Conservation (phyloP, 2,113 vertebrate genomes). For the Pedionomus torquatus region DNA sequence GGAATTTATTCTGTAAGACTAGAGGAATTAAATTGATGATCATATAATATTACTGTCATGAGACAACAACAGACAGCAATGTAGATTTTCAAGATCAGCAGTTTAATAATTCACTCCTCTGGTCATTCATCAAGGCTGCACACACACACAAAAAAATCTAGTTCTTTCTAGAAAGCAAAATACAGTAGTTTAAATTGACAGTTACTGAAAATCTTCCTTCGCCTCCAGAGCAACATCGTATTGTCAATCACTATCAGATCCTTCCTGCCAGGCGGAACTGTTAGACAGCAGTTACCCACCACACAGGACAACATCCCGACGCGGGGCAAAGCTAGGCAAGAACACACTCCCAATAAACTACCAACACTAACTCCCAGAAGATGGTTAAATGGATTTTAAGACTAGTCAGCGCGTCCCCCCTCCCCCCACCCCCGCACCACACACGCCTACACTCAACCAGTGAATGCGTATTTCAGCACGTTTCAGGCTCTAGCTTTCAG, state of each 20-base stretch:
- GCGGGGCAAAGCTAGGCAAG: neutral
- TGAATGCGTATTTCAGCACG: neutral
- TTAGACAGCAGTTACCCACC: accelerated
- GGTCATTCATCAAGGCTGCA: neutral
- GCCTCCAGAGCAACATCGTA: neutral
- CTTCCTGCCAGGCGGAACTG: neutral
- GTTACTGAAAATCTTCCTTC: neutral
- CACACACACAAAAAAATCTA: accelerated
- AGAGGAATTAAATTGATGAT: neutral
- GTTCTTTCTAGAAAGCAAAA: neutral
- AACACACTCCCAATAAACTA: neutral
- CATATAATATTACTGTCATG: neutral
- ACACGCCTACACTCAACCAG: accelerated
- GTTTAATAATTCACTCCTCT: neutral
- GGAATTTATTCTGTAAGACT: neutral
- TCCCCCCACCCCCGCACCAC: neutral
- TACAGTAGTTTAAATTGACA: neutral
- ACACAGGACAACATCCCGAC: accelerated
- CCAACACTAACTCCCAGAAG: neutral
- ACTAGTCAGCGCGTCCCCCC: neutral
- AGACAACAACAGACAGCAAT: neutral
- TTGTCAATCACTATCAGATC: neutral
- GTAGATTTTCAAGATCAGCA: neutral
- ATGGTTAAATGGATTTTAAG: neutral
- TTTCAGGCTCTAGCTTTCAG: neutral